Evolutionary conservation across 2,797 vertebrate genomes (phyloP).

Genomic region (Tinamus major): DNA sequence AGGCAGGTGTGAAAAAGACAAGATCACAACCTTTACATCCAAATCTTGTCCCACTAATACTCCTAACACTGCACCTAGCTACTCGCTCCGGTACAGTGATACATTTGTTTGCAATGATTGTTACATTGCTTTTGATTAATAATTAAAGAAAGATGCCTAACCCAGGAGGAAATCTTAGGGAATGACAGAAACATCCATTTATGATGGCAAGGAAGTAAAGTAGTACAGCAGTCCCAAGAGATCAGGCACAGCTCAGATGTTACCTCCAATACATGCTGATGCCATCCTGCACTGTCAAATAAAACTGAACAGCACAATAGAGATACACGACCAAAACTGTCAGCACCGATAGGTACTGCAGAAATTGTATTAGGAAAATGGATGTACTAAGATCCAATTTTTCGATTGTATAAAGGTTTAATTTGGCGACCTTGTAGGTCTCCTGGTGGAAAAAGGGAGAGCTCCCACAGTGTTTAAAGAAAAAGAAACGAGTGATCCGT

Average conservation of each 20-base stretch:
- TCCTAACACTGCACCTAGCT: constrained; percentile 23
- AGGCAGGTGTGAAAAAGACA: constrained; percentile 68
- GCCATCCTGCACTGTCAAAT: constrained; percentile 83
- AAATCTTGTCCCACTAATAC: constrained; percentile 5
- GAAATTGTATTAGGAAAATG: constrained; percentile 85
- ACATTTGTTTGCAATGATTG: constrained; percentile 76
- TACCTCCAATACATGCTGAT: constrained; percentile 86
- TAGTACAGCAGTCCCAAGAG: constrained; percentile 79
- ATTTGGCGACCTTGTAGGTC: constrained; percentile 81
- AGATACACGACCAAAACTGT: constrained; percentile 80
- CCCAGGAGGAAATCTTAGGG: constrained; percentile 55
- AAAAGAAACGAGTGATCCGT: constrained; percentile 7
- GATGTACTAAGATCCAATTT: constrained; percentile 85
- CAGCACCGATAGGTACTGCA: constrained; percentile 80
- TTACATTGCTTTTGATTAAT: constrained; percentile 74
- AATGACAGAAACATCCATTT: constrained; percentile 77
- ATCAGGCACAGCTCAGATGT: constrained; percentile 75
- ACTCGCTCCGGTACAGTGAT: constrained; percentile 23
- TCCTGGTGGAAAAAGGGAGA: constrained; percentile 64
- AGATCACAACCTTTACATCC: constrained; percentile 73
- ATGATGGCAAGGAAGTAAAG: constrained; percentile 72
- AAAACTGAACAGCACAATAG: constrained; percentile 84
- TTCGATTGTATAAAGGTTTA: constrained; percentile 78
- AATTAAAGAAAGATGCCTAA: constrained; percentile 75
- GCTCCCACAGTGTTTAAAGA: constrained; percentile 61